Evolutionary conservation across 1,140 invertebrate genomes (phyloP).

Genomic region (Drosophila arawakana): DNA sequence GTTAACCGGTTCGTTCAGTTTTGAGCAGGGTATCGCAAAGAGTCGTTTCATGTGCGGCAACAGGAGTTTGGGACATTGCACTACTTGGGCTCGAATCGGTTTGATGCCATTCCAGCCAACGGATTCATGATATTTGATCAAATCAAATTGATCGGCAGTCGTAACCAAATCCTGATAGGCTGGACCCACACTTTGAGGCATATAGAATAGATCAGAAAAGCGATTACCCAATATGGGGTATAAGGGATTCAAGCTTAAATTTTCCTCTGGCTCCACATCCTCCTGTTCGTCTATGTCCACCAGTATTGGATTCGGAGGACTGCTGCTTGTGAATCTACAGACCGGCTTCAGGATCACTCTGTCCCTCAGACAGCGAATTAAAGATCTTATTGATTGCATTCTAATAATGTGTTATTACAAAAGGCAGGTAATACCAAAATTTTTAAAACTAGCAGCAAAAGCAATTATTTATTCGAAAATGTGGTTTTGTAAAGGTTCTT

Average conservation of each 20-base stretch:
- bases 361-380: constrained; percentile 16
- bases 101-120: constrained; percentile 4
- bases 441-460: constrained; percentile 19
- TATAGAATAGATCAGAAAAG: constrained; percentile 51
- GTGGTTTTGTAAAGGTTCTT: not conserved
- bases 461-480: not conserved
- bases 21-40: constrained; percentile 13
- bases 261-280: constrained; percentile 45
- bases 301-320: constrained; percentile 18
- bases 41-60: constrained; percentile 24
- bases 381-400: constrained; percentile 32
- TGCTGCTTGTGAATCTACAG: constrained; percentile 43
- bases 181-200: constrained; percentile 53
- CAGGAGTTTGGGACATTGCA: constrained; percentile 50
- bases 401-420: not conserved
- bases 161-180: constrained; percentile 49
- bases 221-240: constrained; percentile 46
- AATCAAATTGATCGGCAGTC: constrained; percentile 32
- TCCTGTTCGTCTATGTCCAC: constrained; percentile 46
- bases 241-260: not conserved
- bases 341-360: not conserved
- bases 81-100: constrained; percentile 7
- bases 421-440: constrained; percentile 19
- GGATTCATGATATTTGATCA: constrained; percentile 8
- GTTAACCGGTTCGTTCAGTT: constrained; percentile 28